A percentile compares a stretch with the other conserved stretches of the same genome.
These are phyloP conservation scores for Azorinus chamasolen DNA, from an alignment of 2,888 invertebrate species.

Conservation along the genomic window DNA sequence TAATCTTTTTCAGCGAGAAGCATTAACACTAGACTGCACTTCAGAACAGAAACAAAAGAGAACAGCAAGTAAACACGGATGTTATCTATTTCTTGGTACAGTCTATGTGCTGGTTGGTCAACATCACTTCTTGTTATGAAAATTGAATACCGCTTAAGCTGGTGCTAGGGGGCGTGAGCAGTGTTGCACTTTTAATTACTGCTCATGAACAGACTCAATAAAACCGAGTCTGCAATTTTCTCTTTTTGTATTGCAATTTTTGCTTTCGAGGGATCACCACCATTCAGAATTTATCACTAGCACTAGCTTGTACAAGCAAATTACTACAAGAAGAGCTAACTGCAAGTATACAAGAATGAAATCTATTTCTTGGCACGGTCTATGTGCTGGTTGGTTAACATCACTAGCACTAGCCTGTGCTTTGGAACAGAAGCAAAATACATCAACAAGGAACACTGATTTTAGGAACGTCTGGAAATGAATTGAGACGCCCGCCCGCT, in stretches of 20 bases:
- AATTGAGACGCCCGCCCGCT: no score
- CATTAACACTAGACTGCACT: no score
- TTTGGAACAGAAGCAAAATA: neutral
- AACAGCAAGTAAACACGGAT: no score
- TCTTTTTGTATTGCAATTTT: no score
- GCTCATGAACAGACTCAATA: no score
- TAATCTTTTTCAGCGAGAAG: neutral
- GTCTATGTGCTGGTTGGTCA: conserved; percentile 8
- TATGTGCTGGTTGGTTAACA: conserved; percentile 9
- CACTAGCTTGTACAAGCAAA: conserved; percentile 11
- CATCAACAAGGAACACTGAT: neutral
- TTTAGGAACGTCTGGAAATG: conserved; percentile 5
- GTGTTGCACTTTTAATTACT: no score
- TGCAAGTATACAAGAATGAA: neutral
- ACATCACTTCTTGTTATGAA: no score
- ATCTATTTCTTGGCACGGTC: conserved; percentile 4
- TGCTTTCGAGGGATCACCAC: no score
- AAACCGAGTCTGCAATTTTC: no score
- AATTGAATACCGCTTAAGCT: no score
- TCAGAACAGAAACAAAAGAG: neutral
- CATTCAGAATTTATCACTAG: no score
- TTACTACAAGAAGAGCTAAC: neutral
- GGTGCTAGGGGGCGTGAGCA: no score
- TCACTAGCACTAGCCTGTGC: conserved; percentile 27
- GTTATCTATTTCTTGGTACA: conserved; percentile 10